Conservation (phyloP, 2,113 vertebrate genomes). For the Pelobates fuscus region DNA sequence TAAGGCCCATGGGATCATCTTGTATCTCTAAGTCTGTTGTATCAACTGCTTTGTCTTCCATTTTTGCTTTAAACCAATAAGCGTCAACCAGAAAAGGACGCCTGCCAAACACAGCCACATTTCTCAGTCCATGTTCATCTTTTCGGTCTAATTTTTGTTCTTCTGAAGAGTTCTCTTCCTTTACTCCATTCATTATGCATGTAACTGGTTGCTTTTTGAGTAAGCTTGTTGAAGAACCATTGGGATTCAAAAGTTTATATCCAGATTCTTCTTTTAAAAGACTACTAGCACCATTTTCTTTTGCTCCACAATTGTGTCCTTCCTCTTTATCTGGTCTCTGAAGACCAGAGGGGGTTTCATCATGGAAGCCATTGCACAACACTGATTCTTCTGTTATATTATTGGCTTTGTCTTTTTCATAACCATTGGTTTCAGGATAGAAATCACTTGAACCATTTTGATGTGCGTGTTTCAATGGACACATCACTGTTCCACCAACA, state of each 20-base stretch:
- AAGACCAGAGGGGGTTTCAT: slow-evolving; percentile 57
- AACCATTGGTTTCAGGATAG: slow-evolving; percentile 65
- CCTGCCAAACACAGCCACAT: slow-evolving; percentile 69
- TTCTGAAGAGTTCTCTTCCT: slow-evolving; percentile 70
- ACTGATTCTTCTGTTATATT: slow-evolving; percentile 58
- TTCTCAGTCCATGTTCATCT: slow-evolving; percentile 72
- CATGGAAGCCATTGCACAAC: slow-evolving; percentile 79
- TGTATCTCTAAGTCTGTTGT: slow-evolving; percentile 90
- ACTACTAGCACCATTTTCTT: slow-evolving; percentile 65
- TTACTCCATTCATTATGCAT: slow-evolving; percentile 68
- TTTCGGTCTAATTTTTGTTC: slow-evolving; percentile 70
- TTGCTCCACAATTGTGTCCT: slow-evolving; percentile 60
- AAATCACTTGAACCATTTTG: slow-evolving; percentile 78
- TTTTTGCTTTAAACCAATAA: slow-evolving; percentile 70
- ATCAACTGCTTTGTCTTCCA: slow-evolving; percentile 91
- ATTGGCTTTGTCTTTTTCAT: slow-evolving; percentile 54
- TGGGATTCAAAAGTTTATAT: slow-evolving; percentile 65
- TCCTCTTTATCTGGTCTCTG: slow-evolving; percentile 58
- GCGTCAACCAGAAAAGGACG: slow-evolving; percentile 71
- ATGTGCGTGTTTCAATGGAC: slow-evolving; percentile 65
- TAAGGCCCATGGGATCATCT: slow-evolving; percentile 90
- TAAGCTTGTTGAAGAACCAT: slow-evolving; percentile 68
- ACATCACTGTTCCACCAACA: slow-evolving; percentile 77
- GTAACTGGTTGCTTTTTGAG: slow-evolving; percentile 67
- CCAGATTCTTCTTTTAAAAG: slow-evolving; percentile 53